Conservation (phyloP, 2,797 vertebrate species). For the Tenualosa thibaudeaui region DNA sequence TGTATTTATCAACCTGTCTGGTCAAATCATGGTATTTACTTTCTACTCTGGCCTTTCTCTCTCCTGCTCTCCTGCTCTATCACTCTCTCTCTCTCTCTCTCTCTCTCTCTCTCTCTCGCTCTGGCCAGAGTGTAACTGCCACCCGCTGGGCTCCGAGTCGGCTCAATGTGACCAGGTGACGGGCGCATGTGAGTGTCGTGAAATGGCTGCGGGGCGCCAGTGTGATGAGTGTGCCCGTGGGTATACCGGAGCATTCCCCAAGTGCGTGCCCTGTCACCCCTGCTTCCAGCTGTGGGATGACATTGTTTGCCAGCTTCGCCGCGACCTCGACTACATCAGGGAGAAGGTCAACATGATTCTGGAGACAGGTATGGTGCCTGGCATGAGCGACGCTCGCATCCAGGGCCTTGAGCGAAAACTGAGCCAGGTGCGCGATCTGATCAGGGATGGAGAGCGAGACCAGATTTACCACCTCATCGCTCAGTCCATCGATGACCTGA, state of each 20-base stretch:
- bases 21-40: neutral
- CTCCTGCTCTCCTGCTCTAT: neutral
- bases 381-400: conserved; percentile 61
- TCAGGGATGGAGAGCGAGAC: conserved; percentile 57
- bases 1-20: neutral
- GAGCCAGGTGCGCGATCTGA: conserved; percentile 63
- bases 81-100: neutral
- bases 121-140: conserved; percentile 80
- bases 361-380: conserved; percentile 60
- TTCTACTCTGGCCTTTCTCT: neutral
- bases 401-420: conserved; percentile 73
- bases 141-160: conserved; percentile 71
- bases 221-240: conserved; percentile 80
- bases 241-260: conserved; percentile 79
- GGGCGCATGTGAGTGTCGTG: conserved; percentile 75
- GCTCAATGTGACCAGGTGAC: conserved; percentile 76
- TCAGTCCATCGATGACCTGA: conserved; percentile 73
- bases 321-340: conserved; percentile 67
- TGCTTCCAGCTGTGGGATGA: conserved; percentile 86
- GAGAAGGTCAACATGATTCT: conserved; percentile 59
- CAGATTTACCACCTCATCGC: conserved; percentile 67
- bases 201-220: conserved; percentile 67
- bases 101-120: neutral
- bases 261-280: conserved; percentile 76
- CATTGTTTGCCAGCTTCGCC: conserved; percentile 63